These are phyloP conservation scores for Meda fulgida DNA, from an alignment of 2,797 vertebrate species.

Conservation along the genomic window DNA sequence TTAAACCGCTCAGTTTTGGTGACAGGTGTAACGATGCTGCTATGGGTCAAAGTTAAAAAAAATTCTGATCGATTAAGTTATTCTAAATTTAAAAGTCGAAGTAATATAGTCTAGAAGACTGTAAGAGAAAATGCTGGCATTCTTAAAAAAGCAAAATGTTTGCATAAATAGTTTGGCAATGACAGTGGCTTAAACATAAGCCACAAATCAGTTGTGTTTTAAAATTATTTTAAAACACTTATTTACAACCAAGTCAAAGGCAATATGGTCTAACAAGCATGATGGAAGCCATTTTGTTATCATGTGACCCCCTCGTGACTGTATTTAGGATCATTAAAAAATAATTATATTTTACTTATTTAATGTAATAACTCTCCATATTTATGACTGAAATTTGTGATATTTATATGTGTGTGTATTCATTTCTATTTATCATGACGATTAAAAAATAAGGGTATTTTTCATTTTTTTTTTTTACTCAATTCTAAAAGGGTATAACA, in stretches of 20 bases:
- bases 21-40: conserved; percentile 18
- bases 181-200: background rate
- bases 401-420: background rate
- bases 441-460: background rate
- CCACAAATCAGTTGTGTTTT: background rate
- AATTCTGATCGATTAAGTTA: background rate
- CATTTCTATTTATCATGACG: background rate
- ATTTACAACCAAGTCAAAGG: background rate
- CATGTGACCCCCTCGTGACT: background rate
- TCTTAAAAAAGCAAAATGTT: background rate
- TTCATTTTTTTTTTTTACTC: background rate
- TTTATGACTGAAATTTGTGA: no score
- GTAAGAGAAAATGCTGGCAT: background rate
- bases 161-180: background rate
- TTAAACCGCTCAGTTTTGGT: background rate
- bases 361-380: background rate
- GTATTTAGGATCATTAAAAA: background rate
- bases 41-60: no score
- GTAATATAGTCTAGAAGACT: background rate
- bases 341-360: background rate
- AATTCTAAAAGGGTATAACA: background rate
- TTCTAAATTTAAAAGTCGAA: background rate
- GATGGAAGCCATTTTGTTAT: background rate
- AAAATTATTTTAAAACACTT: background rate
- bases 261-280: background rate